A percentile compares a stretch with the other conserved stretches of the same genome.
Conservation (phyloP, 2,113 vertebrate genomes). For the Bombycilla garrulus region DNA sequence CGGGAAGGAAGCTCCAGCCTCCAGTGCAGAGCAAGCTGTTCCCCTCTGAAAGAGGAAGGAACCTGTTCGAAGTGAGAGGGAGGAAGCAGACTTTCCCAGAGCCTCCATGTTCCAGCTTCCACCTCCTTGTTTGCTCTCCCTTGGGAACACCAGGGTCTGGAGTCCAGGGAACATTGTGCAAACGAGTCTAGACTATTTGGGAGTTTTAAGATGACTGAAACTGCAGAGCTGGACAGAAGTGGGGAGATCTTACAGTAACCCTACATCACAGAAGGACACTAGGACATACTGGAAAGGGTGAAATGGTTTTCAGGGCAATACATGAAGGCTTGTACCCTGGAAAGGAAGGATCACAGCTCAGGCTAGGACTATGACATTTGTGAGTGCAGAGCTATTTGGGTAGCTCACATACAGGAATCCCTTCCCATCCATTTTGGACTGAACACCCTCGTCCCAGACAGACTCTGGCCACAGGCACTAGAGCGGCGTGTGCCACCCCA, state of each 20-base stretch:
- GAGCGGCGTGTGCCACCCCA: background rate
- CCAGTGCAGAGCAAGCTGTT: background rate
- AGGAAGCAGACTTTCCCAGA: background rate
- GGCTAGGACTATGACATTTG: background rate
- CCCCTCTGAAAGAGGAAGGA: background rate
- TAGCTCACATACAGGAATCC: background rate
- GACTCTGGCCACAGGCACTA: background rate
- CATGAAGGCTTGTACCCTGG: background rate
- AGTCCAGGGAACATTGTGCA: background rate
- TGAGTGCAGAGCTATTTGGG: background rate
- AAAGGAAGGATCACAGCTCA: background rate
- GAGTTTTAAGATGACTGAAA: background rate
- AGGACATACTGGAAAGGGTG: background rate
- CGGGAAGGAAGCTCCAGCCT: background rate
- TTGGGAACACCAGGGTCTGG: background rate
- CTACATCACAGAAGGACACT: rapidly evolving
- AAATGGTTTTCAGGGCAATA: background rate
- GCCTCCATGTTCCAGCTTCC: background rate
- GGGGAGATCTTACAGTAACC: background rate
- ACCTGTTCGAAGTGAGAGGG: background rate
- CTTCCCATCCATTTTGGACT: background rate
- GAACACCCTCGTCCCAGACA: background rate
- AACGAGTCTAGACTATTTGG: background rate
- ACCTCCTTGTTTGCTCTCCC: background rate
- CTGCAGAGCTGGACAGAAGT: background rate